Conservation (phyloP, 2,888 invertebrate genomes). For the Brachylomia viminalis region DNA sequence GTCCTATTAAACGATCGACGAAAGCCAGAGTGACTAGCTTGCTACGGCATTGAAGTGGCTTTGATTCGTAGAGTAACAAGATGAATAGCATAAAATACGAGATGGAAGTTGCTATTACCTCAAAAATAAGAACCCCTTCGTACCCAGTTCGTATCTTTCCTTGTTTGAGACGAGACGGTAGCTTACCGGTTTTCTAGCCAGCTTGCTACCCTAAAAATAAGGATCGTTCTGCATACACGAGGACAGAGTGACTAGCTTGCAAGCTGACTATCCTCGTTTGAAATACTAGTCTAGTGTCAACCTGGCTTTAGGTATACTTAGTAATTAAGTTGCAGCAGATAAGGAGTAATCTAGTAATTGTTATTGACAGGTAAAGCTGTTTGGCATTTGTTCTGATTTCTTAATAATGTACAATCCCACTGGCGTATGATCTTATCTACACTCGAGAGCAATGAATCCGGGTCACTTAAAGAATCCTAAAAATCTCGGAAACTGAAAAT, state of each 20-base stretch:
- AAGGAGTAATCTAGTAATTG: slow-evolving; percentile 45
- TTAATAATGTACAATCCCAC: slow-evolving; percentile 22
- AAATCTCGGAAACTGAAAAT: too few species aligned
- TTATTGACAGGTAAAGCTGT: slow-evolving; percentile 50
- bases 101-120: background rate
- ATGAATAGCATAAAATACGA: background rate
- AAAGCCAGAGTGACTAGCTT: background rate
- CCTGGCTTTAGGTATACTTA: slow-evolving; percentile 10
- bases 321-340: slow-evolving; percentile 42
- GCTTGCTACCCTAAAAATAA: background rate
- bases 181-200: background rate
- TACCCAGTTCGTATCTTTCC: background rate
- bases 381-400: slow-evolving; percentile 34
- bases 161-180: background rate
- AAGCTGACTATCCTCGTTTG: background rate
- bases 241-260: background rate
- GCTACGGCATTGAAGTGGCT: background rate
- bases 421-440: slow-evolving; percentile 40
- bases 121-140: background rate
- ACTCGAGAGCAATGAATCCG: too few species aligned
- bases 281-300: slow-evolving; percentile 1
- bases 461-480: too few species aligned
- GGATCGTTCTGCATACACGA: background rate
- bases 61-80: too few species aligned
- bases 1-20: background rate